These are phyloP conservation scores for Nasonia longicornis DNA, from an alignment of 1,140 invertebrate genomes.

Conservation along the genomic window DNA sequence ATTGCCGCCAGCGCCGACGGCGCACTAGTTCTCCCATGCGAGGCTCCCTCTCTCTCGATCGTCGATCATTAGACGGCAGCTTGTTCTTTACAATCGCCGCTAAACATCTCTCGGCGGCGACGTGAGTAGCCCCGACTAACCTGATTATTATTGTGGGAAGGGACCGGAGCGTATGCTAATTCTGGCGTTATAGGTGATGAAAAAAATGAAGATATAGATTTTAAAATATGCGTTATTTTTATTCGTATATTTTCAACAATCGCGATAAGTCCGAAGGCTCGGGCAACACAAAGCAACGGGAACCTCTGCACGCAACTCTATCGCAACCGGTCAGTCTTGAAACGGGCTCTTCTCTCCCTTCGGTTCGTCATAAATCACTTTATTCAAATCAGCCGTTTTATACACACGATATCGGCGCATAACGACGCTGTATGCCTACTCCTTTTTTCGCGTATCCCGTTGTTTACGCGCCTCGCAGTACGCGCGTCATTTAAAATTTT, in stretches of 20 bases:
- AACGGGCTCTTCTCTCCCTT: background rate
- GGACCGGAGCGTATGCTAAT: background rate
- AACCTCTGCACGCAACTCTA: background rate
- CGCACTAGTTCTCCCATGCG: background rate
- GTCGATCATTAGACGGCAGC: constrained; percentile 60
- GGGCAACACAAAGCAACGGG: background rate
- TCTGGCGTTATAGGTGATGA: no score
- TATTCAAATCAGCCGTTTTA: constrained; percentile 31
- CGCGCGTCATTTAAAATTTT: constrained; percentile 4
- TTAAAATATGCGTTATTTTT: background rate
- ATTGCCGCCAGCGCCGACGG: background rate
- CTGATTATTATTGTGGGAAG: background rate
- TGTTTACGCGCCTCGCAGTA: constrained; percentile 25
- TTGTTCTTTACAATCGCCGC: constrained; percentile 62
- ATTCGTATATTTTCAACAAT: background rate
- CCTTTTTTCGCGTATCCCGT: background rate
- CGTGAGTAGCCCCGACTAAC: constrained; percentile 16
- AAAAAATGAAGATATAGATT: background rate
- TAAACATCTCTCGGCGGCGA: constrained; percentile 58
- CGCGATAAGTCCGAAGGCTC: no score
- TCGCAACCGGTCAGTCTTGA: background rate
- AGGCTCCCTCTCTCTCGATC: constrained; percentile 53
- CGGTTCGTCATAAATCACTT: constrained; percentile 19
- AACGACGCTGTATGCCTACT: background rate
- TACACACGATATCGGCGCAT: background rate